These are phyloP conservation scores for Pachycephus smyrnensis DNA, from an alignment of 2,888 invertebrate genomes.

Conservation along the genomic window DNA sequence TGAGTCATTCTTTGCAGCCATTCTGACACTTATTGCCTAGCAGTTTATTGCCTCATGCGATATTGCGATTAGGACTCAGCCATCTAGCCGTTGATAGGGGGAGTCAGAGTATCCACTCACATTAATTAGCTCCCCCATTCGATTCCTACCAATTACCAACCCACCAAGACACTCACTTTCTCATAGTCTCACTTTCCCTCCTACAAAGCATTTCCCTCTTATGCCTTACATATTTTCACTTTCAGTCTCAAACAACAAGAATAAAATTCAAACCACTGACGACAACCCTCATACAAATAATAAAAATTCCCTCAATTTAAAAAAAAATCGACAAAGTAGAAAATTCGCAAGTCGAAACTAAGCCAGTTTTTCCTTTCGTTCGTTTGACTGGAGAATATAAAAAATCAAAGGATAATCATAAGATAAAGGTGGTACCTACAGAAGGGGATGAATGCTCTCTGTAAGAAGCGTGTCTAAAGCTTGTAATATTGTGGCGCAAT, in stretches of 20 bases:
- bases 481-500: conserved; percentile 29
- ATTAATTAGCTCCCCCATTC: background rate
- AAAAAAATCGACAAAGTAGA: background rate
- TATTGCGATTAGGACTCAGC: conserved; percentile 2
- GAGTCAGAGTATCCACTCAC: background rate
- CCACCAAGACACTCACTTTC: background rate
- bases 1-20: conserved; percentile 5
- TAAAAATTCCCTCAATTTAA: background rate
- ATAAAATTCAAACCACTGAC: background rate
- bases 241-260: background rate
- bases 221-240: background rate
- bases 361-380: background rate
- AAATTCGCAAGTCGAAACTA: background rate
- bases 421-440: background rate
- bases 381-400: fast-evolving
- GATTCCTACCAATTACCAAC: background rate
- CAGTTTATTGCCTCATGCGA: conserved; percentile 6
- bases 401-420: too few species aligned
- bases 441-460: background rate
- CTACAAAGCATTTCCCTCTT: background rate
- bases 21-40: conserved; percentile 3
- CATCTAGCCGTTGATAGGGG: background rate
- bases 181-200: background rate
- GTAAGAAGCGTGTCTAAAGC: conserved; percentile 19
- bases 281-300: background rate